Evolutionary conservation across 2,888 invertebrate species (phyloP), one percentile per base, ranked within the genome.

Genomic region (Corythucha ciliata): DNA sequence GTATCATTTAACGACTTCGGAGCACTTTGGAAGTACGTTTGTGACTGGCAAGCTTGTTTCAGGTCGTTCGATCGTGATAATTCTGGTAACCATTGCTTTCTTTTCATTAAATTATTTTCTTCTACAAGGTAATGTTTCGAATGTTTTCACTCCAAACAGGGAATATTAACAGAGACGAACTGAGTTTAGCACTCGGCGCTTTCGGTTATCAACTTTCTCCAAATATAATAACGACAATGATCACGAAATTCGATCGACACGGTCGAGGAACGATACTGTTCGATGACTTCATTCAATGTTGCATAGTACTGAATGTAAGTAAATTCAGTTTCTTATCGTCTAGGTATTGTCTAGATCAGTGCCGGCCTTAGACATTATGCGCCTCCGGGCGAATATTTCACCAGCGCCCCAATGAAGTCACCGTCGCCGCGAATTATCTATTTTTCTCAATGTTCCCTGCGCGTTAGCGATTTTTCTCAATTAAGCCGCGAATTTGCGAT

Each of bases 221-320:
- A 62, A 76, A 77, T 53, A 77, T 94, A 47, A 77, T 91, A 53
- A 78, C 78, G 57, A 77, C 83, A 27, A 75, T 98, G 64, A 74
- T 98, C 46, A 78, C 83, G 59, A 96, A 96, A 70, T 98, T 94
- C 70, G 97, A 97, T 70, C 75, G 94, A 58, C 83, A 81, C 63
- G 92, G 92, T 10, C 73, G 77, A 45, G 90, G 91, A 27, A 85
- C 84, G 10, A 88, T 98, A 62, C 79, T 90, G 46, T 98, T 98
- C 71, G 97, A 98, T 72, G 97, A 98, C 69, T 97, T 97, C 68
- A 96, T 97, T 61, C 96, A 97, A 67, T 92, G 92, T 66, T 93
- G 92, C 68, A 81, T 96, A 57, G 83, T 88, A 40, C 72, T 94
- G 65, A 86, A 92, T 74, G 93, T 92, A 74, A 83, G 86, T 79